Percentiles rank a stretch among this genome's conserved stretches.
phyloP scores from a whole-genome alignment of 2,113 vertebrate genomes.

The Sphyrna mokarran region DNA sequence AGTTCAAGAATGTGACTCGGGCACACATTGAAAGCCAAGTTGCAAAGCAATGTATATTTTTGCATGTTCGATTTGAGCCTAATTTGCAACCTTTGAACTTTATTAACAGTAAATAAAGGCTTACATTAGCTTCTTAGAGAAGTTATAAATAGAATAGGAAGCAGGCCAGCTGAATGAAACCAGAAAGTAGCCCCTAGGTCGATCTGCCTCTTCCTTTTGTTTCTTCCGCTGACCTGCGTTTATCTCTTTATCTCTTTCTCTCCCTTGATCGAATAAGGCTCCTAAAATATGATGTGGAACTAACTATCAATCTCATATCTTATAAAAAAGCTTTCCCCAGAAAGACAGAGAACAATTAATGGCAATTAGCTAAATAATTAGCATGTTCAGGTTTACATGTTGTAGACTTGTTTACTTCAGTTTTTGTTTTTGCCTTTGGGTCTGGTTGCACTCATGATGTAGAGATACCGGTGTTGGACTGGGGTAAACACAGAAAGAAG shows the following conservation, averaged over 20 bases:
- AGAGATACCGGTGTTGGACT: too few relatives aligned
- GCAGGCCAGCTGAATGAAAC: background rate
- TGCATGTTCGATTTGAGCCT: constrained; percentile 25
- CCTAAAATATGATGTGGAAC: background rate
- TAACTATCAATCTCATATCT: background rate
- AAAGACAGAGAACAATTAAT: background rate
- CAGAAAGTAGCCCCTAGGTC: background rate
- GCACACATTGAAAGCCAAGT: background rate
- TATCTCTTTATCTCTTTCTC: background rate
- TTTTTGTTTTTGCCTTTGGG: background rate
- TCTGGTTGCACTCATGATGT: background rate
- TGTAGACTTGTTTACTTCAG: background rate
- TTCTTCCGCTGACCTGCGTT: background rate
- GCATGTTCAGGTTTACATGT: background rate
- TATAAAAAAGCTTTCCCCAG: background rate
- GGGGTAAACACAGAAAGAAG: too few relatives aligned
- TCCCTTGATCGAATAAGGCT: background rate
- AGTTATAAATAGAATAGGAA: too few relatives aligned
- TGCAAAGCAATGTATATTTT: background rate
- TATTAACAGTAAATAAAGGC: background rate
- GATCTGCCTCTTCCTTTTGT: background rate
- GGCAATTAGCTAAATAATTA: background rate
- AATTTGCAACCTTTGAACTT: constrained; percentile 11
- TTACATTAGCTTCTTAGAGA: background rate
- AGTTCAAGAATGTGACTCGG: background rate